Conservation (phyloP, 1,140 invertebrate genomes). For the Meteorus sp. region DNA sequence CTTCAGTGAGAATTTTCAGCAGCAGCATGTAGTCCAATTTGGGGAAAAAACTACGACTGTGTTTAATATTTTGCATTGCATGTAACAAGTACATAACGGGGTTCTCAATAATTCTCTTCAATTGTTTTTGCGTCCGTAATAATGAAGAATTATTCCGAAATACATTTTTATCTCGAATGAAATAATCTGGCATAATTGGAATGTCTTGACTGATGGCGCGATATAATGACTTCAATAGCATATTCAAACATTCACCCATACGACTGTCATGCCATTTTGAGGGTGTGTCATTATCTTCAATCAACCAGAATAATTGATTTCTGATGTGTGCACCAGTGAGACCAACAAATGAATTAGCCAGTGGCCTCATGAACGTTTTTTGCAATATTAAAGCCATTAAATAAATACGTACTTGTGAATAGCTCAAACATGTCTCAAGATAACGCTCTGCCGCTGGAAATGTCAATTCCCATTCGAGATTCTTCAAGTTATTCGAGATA, state of each 20-base stretch:
- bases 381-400: slow-evolving; percentile 67
- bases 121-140: slow-evolving; percentile 65
- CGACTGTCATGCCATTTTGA: slow-evolving; percentile 71
- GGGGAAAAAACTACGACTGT: slow-evolving; percentile 69
- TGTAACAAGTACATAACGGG: slow-evolving; percentile 70
- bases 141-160: slow-evolving; percentile 71
- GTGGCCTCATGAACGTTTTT: slow-evolving; percentile 69
- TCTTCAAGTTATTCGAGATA: slow-evolving; percentile 60
- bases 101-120: slow-evolving; percentile 70
- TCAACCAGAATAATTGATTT: slow-evolving; percentile 77
- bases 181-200: slow-evolving; percentile 70
- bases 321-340: slow-evolving; percentile 69
- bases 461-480: slow-evolving; percentile 73
- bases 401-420: slow-evolving; percentile 70
- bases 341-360: slow-evolving; percentile 60
- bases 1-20: slow-evolving; percentile 63
- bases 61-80: slow-evolving; percentile 68
- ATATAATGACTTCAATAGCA: slow-evolving; percentile 62
- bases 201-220: slow-evolving; percentile 60
- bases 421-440: slow-evolving; percentile 69
- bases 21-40: slow-evolving; percentile 65
- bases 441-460: slow-evolving; percentile 75
- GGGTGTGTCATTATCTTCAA: slow-evolving; percentile 66
- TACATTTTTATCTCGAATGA: slow-evolving; percentile 71
- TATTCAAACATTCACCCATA: slow-evolving; percentile 67